phyloP scores from a whole-genome alignment of 1,140 invertebrate species.

The Goniozus legneri region DNA sequence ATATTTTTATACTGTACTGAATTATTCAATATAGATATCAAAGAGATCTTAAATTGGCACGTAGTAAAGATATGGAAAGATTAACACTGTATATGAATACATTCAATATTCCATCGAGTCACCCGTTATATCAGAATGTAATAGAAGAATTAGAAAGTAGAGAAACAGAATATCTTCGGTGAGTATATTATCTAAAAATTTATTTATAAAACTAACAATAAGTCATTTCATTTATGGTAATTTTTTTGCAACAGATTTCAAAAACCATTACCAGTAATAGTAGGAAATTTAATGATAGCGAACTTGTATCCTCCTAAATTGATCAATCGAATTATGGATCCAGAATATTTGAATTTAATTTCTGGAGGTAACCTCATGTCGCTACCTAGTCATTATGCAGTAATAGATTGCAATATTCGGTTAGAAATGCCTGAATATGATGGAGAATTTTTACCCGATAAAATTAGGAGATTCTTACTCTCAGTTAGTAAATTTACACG shows the following conservation, averaged over 20 bases:
- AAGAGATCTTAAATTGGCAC: slow-evolving; percentile 31
- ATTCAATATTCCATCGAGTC: slow-evolving; percentile 51
- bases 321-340: slow-evolving; percentile 45
- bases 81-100: slow-evolving; percentile 52
- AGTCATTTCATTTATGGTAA: slow-evolving; percentile 1
- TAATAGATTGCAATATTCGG: slow-evolving; percentile 54
- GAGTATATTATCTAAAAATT: slow-evolving; percentile 10
- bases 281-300: slow-evolving; percentile 50
- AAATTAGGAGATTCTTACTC: too few relatives aligned
- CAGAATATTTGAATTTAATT: slow-evolving; percentile 42
- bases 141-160: slow-evolving; percentile 50
- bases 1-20: background rate
- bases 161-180: slow-evolving; percentile 47
- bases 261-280: slow-evolving; percentile 40
- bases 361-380: slow-evolving; percentile 42
- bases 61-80: slow-evolving; percentile 65
- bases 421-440: slow-evolving; percentile 60
- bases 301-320: slow-evolving; percentile 55
- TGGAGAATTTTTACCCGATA: slow-evolving; percentile 27
- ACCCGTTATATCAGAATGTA: slow-evolving; percentile 46
- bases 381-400: slow-evolving; percentile 52
- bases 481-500: too few relatives aligned
- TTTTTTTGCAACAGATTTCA: slow-evolving; percentile 35
- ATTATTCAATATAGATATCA: slow-evolving; percentile 21
- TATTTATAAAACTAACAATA: background rate